Evolutionary conservation across 2,888 invertebrate species (phyloP), one percentile per base, ranked within the genome.

Genomic region (Pollenia angustigena): DNA sequence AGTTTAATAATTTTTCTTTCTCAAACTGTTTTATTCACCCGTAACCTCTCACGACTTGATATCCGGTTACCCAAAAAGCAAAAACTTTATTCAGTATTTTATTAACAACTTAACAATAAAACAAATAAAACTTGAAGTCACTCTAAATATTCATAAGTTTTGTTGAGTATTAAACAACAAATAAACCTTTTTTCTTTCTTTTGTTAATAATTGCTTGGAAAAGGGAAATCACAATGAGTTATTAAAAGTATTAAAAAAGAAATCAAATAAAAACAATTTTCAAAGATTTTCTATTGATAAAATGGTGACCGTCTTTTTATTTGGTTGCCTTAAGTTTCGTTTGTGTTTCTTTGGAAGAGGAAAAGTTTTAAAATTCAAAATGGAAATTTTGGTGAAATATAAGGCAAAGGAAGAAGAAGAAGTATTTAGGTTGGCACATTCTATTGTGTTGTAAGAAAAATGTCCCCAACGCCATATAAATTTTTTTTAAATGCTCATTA

Each of bases 181-280:
- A 54, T 62, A 64, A 75, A 44, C 50, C 62, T 14, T 42, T 48
- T 64, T 42, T n/a, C 14, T 40, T 44, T 14, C 18, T 48, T 64
- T 42, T n/a, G 18, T 40, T 44, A 52, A 62, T 60, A 44, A 50
- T 60, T 79, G 50, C 12, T 52, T 42, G 42, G 44, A 50, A 60
- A 62, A 32, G n/a, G 4, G 54, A 66, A 54, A 54, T 54, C 23
- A 44, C 44, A 76, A 56, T 32, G 50, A 54, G 32, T 64, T 66
- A 46, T 66, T 54, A 66, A 76, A 76, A 66, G 66, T 78, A 40
- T 66, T 78, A n/a, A 54, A 46, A 78, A 66, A 66, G 54, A 78
- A 56, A 56, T 66, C 12, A 54, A 64, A 64, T 44, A 64, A 50
- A 75, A 66, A 10, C 1, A 12, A 16, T n/a, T 48, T 44, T 32